Evolutionary conservation across 1,140 invertebrate genomes (phyloP).

Genomic region (Limonius californicus): DNA sequence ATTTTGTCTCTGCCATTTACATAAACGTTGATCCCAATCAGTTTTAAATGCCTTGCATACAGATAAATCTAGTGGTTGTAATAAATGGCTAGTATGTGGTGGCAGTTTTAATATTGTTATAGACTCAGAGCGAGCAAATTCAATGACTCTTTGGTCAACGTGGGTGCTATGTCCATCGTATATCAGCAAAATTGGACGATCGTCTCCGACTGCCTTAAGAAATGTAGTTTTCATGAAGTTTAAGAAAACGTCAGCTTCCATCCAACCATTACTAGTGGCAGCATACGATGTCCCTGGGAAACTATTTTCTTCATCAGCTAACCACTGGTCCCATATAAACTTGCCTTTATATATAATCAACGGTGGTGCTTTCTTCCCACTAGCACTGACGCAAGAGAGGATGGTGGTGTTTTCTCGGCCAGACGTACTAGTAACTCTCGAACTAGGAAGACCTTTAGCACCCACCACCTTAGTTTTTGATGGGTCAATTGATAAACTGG

Average conservation of each 20-base stretch:
- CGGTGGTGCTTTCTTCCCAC: constrained; percentile 36
- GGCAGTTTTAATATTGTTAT: constrained; percentile 40
- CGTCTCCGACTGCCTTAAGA: constrained; percentile 31
- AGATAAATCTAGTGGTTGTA: constrained; percentile 42
- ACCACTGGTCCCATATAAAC: constrained; percentile 18
- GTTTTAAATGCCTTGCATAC: constrained; percentile 31
- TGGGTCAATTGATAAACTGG: constrained; percentile 35
- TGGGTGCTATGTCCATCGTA: constrained; percentile 4
- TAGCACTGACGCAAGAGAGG: constrained; percentile 33
- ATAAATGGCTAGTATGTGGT: too few relatives aligned
- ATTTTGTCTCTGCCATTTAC: constrained; percentile 19
- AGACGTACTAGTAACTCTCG: constrained; percentile 30
- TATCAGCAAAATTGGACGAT: constrained; percentile 35
- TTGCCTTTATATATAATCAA: constrained; percentile 36
- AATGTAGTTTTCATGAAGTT: constrained; percentile 24
- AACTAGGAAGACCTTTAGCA: constrained; percentile 24
- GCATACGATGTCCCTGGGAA: background rate
- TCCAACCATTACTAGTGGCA: too few relatives aligned
- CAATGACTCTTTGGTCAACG: constrained; percentile 29
- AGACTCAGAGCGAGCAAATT: constrained; percentile 39
- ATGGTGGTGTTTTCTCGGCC: constrained; percentile 39
- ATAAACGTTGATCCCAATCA: constrained; percentile 20
- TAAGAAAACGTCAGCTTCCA: background rate
- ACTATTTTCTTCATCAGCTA: background rate
- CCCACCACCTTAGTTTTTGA: constrained; percentile 36